Percentiles rank a stretch among this genome's conserved stretches.
Evolutionary conservation across 1,140 invertebrate species (phyloP).

Genomic region (Oppia nitens): DNA sequence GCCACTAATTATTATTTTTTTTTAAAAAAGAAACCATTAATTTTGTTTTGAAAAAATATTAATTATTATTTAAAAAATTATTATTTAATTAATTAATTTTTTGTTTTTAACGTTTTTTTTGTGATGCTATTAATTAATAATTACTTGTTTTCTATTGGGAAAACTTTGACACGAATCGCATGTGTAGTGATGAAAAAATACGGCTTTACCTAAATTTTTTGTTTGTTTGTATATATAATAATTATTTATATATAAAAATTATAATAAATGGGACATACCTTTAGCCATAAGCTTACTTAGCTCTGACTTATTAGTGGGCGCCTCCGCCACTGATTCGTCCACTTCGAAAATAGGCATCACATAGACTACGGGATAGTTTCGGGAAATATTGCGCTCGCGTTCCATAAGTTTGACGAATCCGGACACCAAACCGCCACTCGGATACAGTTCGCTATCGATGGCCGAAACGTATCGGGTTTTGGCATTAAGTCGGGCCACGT

Average conservation of each 20-base stretch:
- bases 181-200: constrained; percentile 77
- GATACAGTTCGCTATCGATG: constrained; percentile 26
- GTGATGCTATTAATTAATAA: too few species aligned
- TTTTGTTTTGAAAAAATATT: too few species aligned
- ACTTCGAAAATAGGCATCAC: constrained; percentile 64
- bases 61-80: too few species aligned
- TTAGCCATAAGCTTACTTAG: constrained; percentile 34
- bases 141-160: constrained; percentile 36
- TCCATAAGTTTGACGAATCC: constrained; percentile 15
- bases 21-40: too few species aligned
- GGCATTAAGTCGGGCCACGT: constrained; percentile 22
- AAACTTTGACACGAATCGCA: constrained; percentile 74
- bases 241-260: too few species aligned
- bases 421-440: constrained; percentile 21
- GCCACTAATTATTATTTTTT: too few species aligned
- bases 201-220: constrained; percentile 38
- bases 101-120: too few species aligned
- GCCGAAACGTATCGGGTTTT: constrained; percentile 24
- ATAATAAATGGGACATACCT: too few species aligned
- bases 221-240: too few species aligned
- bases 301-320: constrained; percentile 54
- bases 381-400: constrained; percentile 5
- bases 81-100: too few species aligned
- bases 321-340: constrained; percentile 42
- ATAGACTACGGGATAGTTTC: constrained; percentile 36